phyloP scores from a whole-genome alignment of 2,888 invertebrate genomes.

The Epinotia ramella region DNA sequence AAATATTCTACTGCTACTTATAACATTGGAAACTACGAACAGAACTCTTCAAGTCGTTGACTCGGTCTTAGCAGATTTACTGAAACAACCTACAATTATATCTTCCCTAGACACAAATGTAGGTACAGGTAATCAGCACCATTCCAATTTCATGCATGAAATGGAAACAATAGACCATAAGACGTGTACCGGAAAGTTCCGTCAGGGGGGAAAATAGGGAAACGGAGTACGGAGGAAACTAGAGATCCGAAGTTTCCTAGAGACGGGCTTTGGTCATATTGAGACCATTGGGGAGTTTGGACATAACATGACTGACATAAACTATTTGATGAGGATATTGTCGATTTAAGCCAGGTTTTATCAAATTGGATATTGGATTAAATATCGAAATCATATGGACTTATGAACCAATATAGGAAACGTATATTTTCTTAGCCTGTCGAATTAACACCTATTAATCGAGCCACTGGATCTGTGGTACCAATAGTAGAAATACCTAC shows the following conservation, averaged over 20 bases:
- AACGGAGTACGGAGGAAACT: not conserved
- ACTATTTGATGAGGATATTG: too few species aligned
- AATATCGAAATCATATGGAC: too few species aligned
- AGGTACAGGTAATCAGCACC: slow-evolving; percentile 35
- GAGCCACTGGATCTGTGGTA: too few species aligned
- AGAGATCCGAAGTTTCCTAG: slow-evolving; percentile 17
- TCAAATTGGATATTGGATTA: too few species aligned
- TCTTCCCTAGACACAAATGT: slow-evolving; percentile 31
- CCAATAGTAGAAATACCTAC: too few species aligned
- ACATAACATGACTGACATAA: not conserved
- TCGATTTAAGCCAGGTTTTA: too few species aligned
- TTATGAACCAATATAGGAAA: too few species aligned
- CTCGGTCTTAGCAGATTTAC: not conserved
- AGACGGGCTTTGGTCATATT: slow-evolving; percentile 15
- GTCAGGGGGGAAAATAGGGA: slow-evolving; percentile 6
- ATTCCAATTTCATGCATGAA: slow-evolving; percentile 42
- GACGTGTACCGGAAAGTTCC: slow-evolving; percentile 43
- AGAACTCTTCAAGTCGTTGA: not conserved
- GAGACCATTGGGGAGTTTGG: slow-evolving; percentile 6
- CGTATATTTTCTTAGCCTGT: too few species aligned
- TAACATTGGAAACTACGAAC: not conserved
- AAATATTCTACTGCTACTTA: too few species aligned
- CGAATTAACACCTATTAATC: too few species aligned
- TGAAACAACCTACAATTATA: slow-evolving; percentile 23
- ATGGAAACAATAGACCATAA: slow-evolving; percentile 43